Conservation (phyloP, 2,888 invertebrate species). For the Tachina fera region DNA sequence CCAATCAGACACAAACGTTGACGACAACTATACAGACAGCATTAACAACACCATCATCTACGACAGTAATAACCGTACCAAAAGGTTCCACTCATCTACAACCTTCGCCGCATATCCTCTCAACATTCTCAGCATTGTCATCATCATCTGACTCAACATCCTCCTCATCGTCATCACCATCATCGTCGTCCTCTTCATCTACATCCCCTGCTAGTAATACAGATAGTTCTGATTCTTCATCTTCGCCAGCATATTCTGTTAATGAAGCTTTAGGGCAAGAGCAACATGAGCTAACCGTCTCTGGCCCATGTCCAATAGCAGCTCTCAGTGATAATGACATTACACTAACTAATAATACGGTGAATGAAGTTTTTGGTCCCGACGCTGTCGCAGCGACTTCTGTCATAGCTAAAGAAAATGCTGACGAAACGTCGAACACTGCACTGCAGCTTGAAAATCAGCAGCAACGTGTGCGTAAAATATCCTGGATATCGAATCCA, state of each 20-base stretch:
- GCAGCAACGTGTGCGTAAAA: slow-evolving; percentile 84
- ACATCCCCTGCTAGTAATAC: slow-evolving; percentile 68
- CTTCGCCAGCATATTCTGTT: slow-evolving; percentile 46
- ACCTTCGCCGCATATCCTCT: slow-evolving; percentile 55
- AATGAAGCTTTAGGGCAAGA: slow-evolving; percentile 47
- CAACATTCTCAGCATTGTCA: slow-evolving; percentile 65
- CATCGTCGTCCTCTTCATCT: slow-evolving; percentile 72
- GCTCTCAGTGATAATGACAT: slow-evolving; percentile 80
- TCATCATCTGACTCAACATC: slow-evolving; percentile 74
- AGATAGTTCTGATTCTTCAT: slow-evolving; percentile 47
- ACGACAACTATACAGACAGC: slow-evolving; percentile 68
- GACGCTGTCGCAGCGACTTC: slow-evolving; percentile 43
- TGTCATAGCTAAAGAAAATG: slow-evolving; percentile 36
- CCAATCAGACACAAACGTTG: slow-evolving; percentile 51
- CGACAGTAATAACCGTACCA: slow-evolving; percentile 30
- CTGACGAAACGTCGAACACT: slow-evolving; percentile 21
- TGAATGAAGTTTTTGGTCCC: slow-evolving; percentile 65
- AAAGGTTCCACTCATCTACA: slow-evolving; percentile 41
- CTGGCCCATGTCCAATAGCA: slow-evolving; percentile 77
- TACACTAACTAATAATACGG: slow-evolving; percentile 79
- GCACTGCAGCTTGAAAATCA: slow-evolving; percentile 27
- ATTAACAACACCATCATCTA: slow-evolving; percentile 71
- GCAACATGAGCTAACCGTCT: slow-evolving; percentile 44
- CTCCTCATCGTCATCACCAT: slow-evolving; percentile 73
- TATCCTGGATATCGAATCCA: slow-evolving; percentile 86